Base-by-base conservation (phyloP, 2,888 invertebrate species). In the Phyllotreta cruciferae region DNA sequence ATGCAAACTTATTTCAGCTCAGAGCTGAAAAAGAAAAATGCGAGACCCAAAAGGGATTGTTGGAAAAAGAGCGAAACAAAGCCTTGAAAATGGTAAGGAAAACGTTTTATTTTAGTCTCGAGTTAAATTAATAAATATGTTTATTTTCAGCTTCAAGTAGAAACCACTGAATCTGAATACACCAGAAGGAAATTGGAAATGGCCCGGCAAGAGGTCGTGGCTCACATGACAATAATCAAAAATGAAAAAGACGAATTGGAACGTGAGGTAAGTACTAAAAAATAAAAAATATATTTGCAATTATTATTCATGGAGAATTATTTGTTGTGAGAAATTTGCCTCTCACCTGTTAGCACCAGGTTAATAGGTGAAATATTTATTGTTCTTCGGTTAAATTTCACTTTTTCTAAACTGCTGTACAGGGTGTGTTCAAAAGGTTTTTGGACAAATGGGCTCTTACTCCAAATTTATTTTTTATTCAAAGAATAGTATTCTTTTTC, bases 201-300 rank as follows among this genome's bases (percentile, higher is more conserved):
- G 66, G 86, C 86, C 6, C 79, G 86, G 50, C 84, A 85, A 74
- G 87, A 86, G 76, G 84, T 85, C 44, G 83, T 87, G 67, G 82
- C 83, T 62, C 86, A 86, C 75, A 85, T 85, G 74, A 86, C 85
- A 10, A 83, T 82, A 70, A 85, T 86, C 69, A 83, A 84, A 53
- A 82, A 83, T 39, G 86, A 86, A 75, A 84, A 85, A 66, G 86
- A 86, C 71, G 80, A 80, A 56, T 79, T 85, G 57, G 86, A 86
- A 75, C 77, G 81, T 77, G 86, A 86, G 82, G 86, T 86, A 76
- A 74, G 77, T 67, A 24, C 2, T n/a, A 24, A 24, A 24, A 24
- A 24, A 24, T 24, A 24, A 24, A 24, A n/a, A n/a, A n/a, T n/a
- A n/a, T n/a, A 24, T 24, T 24, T 24, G 24, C 4, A 24, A 24